Base-by-base conservation (phyloP, 2,113 vertebrate genomes). In the Epinephelus lanceolatus region DNA sequence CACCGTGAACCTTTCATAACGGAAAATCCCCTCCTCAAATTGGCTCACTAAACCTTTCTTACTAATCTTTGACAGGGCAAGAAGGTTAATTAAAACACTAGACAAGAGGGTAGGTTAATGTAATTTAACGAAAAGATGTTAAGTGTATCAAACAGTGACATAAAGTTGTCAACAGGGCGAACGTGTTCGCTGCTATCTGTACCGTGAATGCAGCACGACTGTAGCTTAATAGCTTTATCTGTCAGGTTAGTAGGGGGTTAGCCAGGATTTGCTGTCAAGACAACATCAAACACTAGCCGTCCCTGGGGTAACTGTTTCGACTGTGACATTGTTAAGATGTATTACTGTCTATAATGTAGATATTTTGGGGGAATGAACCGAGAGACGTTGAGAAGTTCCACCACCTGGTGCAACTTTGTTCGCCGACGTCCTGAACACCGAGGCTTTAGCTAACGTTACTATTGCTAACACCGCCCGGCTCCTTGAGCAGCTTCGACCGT, bases 381-480 rank as follows among this genome's bases (percentile, higher is more conserved):
- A 15, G 6, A 15, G 15, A 51, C 40, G 56, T 3, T 13, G 33
- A 47, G 19, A 80, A 87, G 83, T 88, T 85, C 10, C n/a, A 37
- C 25, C 51, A 56, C 49, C 55, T 59, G 67, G 42, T n/a, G 55
- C 27, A 90, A 93, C 89, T 92, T 87, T 79, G 80, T 47, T 70
- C 59, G 12, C 25, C 23, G 66, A 70, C 61, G 74, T 80, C 23
- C 72, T 51, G 37, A 69, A 27, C 66, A 40, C 42, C 37, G 47
- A 81, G 42, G 55, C 72, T 74, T 53, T n/a, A 92, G 92, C 86
- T 90, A 90, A 84, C 77, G 69, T 27, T 19, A 80, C 25, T 53
- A 5, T 81, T 59, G 88, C 89, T 91, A 91, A 86, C 60, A 66
- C 33, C 53, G 25, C n/a, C 80, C 56, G 45, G 66, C 67, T 65